These are phyloP conservation scores for Diachasma alloeum DNA, from an alignment of 1,140 invertebrate species.

Conservation along the genomic window DNA sequence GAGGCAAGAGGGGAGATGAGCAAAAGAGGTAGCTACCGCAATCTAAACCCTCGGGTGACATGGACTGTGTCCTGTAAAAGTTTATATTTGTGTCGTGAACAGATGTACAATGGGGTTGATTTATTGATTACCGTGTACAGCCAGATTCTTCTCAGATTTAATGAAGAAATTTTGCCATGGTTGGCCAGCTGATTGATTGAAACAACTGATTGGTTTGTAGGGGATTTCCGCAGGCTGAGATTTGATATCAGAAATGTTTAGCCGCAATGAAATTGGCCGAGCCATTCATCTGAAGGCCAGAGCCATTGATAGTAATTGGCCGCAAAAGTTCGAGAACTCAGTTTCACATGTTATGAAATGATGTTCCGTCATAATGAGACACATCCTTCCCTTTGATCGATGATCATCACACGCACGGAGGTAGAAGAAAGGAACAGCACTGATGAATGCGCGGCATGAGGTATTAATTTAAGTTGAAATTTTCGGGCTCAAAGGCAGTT, in stretches of 20 bases:
- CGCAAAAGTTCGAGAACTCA: too few species aligned
- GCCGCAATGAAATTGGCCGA: too few species aligned
- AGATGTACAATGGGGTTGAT: not conserved
- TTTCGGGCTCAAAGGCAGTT: not conserved
- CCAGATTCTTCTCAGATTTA: not conserved
- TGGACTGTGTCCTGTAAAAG: conserved; percentile 2
- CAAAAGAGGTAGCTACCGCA: conserved; percentile 5
- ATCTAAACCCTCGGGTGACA: conserved; percentile 10
- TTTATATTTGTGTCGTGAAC: conserved; percentile 3
- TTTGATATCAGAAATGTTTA: too few species aligned
- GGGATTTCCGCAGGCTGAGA: too few species aligned
- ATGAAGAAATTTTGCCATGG: not conserved
- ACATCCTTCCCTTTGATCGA: not conserved
- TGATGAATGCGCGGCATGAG: not conserved
- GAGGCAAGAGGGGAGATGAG: conserved; percentile 12
- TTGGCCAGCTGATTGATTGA: too few species aligned
- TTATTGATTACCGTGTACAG: not conserved
- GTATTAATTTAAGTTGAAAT: not conserved
- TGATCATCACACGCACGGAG: not conserved
- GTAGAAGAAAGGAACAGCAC: not conserved
- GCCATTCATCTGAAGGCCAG: too few species aligned
- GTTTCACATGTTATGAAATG: not conserved
- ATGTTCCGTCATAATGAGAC: conserved; percentile 10
- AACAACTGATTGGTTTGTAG: too few species aligned
- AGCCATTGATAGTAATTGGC: too few species aligned